Evolutionary conservation across 2,888 invertebrate genomes (phyloP).

Genomic region (Drosophila meridionalis): DNA sequence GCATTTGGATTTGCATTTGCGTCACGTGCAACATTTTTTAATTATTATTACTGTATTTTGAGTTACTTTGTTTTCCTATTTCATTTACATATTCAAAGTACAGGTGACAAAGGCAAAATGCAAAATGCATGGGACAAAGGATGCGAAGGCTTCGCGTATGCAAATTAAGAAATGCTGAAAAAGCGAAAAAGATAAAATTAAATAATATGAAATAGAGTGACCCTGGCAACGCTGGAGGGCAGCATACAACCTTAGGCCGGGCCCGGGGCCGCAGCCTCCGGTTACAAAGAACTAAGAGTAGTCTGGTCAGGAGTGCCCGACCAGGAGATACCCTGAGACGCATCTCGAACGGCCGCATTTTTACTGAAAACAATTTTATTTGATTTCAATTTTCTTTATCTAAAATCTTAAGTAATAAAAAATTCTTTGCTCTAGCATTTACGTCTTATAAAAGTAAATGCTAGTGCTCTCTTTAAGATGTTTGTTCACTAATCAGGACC

Average conservation of each 20-base stretch:
- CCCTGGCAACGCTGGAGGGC: constrained; percentile 73
- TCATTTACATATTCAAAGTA: constrained; percentile 53
- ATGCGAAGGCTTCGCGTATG: constrained; percentile 62
- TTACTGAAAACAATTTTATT: neutral
- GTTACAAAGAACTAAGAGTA: constrained; percentile 1
- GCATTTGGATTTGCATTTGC: constrained; percentile 57
- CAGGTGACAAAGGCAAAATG: constrained; percentile 33
- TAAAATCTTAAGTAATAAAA: too few species aligned
- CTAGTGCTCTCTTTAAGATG: too few species aligned
- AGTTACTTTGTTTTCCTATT: constrained; percentile 49
- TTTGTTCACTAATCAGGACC: too few species aligned
- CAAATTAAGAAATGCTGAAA: constrained; percentile 69
- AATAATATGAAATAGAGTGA: constrained; percentile 47
- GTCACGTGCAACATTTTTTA: constrained; percentile 62
- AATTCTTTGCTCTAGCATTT: too few species aligned
- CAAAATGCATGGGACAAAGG: constrained; percentile 43
- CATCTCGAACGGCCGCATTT: neutral
- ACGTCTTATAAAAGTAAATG: too few species aligned
- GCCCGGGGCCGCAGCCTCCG: constrained; percentile 50
- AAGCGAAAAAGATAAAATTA: constrained; percentile 19
- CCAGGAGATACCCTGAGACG: neutral
- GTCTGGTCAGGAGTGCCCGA: neutral
- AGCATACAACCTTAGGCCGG: constrained; percentile 64
- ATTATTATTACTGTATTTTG: constrained; percentile 42
- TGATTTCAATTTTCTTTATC: too few species aligned